Conservation (phyloP, 2,888 invertebrate species). For the Lapara coniferarum region DNA sequence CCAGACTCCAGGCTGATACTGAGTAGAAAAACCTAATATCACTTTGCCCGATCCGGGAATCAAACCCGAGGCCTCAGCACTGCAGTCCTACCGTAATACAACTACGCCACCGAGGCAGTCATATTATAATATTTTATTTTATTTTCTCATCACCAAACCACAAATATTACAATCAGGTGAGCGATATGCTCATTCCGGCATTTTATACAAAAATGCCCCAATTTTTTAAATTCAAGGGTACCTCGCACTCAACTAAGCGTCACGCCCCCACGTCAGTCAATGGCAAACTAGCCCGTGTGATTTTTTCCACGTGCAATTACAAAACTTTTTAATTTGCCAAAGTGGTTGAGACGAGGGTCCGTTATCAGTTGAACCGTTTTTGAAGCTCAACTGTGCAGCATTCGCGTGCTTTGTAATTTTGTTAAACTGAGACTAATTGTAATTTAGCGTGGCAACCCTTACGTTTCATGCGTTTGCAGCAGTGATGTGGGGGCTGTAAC, state of each 20-base stretch:
- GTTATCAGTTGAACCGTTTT: constrained; percentile 38
- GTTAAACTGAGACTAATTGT: constrained; percentile 58
- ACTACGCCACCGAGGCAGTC: too few relatives aligned
- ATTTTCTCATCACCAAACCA: too few relatives aligned
- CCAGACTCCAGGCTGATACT: too few relatives aligned
- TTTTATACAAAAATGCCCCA: background rate
- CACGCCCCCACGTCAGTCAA: constrained; percentile 1
- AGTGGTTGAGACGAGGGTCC: constrained; percentile 50
- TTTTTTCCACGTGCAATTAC: constrained; percentile 36
- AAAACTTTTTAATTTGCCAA: constrained; percentile 58
- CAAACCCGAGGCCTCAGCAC: too few relatives aligned
- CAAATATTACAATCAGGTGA: too few relatives aligned
- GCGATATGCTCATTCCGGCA: too few relatives aligned
- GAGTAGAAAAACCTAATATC: too few relatives aligned
- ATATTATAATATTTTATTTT: too few relatives aligned
- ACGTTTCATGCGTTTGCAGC: constrained; percentile 6
- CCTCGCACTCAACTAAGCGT: background rate
- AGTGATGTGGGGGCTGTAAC: background rate
- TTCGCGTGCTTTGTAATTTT: constrained; percentile 45
- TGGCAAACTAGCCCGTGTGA: background rate
- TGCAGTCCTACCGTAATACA: too few relatives aligned
- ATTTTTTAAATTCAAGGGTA: background rate
- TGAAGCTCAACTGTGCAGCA: constrained; percentile 9
- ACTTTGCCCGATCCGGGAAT: too few relatives aligned
- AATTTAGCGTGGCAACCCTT: constrained; percentile 49